Percentiles rank a stretch among this genome's conserved stretches.
Conservation (phyloP, 2,113 vertebrate genomes). For the Sander lucioperca region DNA sequence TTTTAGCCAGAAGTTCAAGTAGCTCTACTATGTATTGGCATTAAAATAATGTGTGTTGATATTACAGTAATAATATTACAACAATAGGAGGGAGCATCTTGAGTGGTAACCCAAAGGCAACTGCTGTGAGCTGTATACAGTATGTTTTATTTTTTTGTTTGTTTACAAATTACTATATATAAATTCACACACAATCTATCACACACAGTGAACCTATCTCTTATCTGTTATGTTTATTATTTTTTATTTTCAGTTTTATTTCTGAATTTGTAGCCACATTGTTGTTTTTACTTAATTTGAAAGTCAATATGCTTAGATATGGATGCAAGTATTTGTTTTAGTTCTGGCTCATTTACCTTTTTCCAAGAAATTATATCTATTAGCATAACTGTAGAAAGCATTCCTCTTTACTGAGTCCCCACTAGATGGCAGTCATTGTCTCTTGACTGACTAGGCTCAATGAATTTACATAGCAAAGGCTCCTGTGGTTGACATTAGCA, state of each 20-base stretch:
- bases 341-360: too few relatives aligned
- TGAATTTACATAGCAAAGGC: background rate
- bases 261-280: background rate
- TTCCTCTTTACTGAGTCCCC: conserved; percentile 1
- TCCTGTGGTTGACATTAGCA: background rate
- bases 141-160: background rate
- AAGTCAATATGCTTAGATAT: background rate
- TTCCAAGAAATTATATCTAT: background rate
- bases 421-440: conserved; percentile 63
- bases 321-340: background rate
- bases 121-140: background rate
- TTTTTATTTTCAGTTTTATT: background rate
- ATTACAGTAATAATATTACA: background rate
- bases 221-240: too few relatives aligned
- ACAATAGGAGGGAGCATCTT: background rate
- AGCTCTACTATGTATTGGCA: background rate
- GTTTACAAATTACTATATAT: background rate
- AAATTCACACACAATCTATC: background rate
- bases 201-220: background rate
- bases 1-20: background rate
- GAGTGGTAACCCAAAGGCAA: background rate
- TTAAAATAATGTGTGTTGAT: background rate
- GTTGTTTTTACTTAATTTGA: background rate
- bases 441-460: background rate
- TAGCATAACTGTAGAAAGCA: background rate